These are phyloP conservation scores for Sebastes elongatus DNA, from an alignment of 2,797 vertebrate genomes.

Conservation along the genomic window DNA sequence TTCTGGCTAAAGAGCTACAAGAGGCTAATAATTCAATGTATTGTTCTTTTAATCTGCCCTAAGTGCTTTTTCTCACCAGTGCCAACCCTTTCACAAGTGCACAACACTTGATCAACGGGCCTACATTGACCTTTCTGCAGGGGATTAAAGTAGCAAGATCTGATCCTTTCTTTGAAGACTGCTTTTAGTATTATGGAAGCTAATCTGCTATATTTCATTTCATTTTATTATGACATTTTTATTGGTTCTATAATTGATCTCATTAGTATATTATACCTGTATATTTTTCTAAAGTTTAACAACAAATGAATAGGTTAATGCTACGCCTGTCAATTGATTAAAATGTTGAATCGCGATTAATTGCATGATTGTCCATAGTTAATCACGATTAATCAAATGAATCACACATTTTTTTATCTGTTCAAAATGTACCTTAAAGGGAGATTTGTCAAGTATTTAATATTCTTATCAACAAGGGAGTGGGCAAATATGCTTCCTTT, in stretches of 20 bases:
- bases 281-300: not conserved
- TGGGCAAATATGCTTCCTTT: too few relatives aligned
- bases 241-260: slow-evolving; percentile 12
- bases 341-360: accelerated
- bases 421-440: too few relatives aligned
- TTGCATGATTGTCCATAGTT: too few relatives aligned
- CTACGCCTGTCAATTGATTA: too few relatives aligned
- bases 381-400: too few relatives aligned
- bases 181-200: slow-evolving; percentile 22
- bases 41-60: slow-evolving; percentile 52
- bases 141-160: slow-evolving; percentile 9
- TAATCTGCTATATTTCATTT: slow-evolving; percentile 34
- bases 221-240: slow-evolving; percentile 4
- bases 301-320: not conserved
- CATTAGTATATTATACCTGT: not conserved
- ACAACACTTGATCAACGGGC: slow-evolving; percentile 42
- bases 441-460: too few relatives aligned
- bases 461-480: too few relatives aligned
- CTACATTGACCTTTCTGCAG: slow-evolving; percentile 40
- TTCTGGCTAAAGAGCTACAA: slow-evolving; percentile 29
- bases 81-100: slow-evolving; percentile 24
- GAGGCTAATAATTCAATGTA: slow-evolving; percentile 45
- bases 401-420: too few relatives aligned
- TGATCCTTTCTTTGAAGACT: not conserved
- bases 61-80: slow-evolving; percentile 43